phyloP scores from a whole-genome alignment of 2,797 vertebrate species.

The Pseudopleuronectes americanus region DNA sequence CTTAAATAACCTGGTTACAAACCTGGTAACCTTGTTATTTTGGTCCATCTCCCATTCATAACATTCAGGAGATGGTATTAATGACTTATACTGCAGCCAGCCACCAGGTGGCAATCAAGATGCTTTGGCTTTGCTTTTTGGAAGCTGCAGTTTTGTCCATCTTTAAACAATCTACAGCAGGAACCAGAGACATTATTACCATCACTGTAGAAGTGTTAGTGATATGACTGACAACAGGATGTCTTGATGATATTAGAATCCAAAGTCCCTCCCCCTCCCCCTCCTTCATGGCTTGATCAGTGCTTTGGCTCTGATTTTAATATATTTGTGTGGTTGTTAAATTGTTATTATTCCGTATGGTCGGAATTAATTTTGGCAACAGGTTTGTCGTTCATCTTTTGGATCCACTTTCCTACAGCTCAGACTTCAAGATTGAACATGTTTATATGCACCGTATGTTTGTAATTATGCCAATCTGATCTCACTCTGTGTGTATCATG shows the following conservation, averaged over 20 bases:
- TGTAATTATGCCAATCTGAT: too few species aligned
- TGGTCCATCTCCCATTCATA: too few species aligned
- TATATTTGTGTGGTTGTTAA: background rate
- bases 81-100: too few species aligned
- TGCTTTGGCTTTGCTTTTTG: too few species aligned
- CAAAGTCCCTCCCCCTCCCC: background rate
- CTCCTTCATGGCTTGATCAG: too few species aligned
- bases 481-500: too few species aligned
- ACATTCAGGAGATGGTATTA: too few species aligned
- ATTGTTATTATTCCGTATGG: constrained; percentile 3
- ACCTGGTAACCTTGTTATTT: too few species aligned
- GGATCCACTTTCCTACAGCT: background rate
- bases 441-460: constrained; percentile 1
- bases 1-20: too few species aligned
- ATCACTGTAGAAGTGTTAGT: background rate
- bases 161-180: too few species aligned
- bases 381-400: constrained; percentile 5
- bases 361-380: background rate
- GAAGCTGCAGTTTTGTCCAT: too few species aligned
- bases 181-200: background rate
- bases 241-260: background rate
- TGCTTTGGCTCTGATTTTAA: background rate
- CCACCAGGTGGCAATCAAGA: too few species aligned
- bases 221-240: background rate
- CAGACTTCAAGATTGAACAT: background rate